Percentiles rank a stretch among this genome's conserved stretches.
Conservation (phyloP, 2,113 vertebrate species). For the Pedetes capensis region DNA sequence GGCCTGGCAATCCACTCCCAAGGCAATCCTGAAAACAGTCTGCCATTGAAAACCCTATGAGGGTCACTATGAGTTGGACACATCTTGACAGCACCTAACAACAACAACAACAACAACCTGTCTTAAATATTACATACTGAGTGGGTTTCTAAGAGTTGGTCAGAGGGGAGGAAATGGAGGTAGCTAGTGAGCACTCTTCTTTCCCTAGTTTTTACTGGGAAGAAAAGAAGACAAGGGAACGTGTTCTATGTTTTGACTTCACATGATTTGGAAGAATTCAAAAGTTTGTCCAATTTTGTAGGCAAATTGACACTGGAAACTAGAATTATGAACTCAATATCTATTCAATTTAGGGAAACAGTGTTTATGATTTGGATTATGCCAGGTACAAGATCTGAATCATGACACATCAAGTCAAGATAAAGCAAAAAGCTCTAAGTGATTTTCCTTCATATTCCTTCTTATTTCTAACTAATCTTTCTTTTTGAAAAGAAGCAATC, state of each 20-base stretch:
- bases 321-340: neutral
- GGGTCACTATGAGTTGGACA: no score
- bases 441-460: neutral
- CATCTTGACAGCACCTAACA: no score
- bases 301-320: neutral
- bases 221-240: neutral
- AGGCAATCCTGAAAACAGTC: no score
- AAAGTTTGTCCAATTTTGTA: neutral
- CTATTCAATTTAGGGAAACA: neutral
- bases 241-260: neutral
- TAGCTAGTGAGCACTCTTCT: neutral
- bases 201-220: neutral
- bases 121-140: neutral
- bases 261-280: neutral
- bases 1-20: no score
- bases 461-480: neutral
- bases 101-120: no score
- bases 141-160: neutral
- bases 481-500: neutral
- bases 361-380: neutral
- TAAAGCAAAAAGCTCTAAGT: neutral
- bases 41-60: no score
- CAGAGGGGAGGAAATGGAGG: neutral
- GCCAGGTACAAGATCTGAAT: neutral
- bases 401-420: neutral